Evolutionary conservation across 2,888 invertebrate species (phyloP).

Genomic region (Petrolisthes manimaculis): DNA sequence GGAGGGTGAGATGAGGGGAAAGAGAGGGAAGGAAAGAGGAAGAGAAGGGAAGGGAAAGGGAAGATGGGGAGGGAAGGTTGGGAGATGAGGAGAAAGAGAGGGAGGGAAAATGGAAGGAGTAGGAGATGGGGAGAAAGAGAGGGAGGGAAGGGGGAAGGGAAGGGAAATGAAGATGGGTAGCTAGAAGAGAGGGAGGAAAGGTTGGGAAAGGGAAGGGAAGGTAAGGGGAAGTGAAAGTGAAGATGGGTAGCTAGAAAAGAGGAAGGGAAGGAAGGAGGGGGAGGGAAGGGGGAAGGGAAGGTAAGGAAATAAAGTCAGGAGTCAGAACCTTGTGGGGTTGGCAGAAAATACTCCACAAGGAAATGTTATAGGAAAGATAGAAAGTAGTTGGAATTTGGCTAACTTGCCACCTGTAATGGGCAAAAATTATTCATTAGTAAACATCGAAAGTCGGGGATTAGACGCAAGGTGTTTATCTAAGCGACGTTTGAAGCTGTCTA

Average conservation of each 20-base stretch:
- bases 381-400: no score
- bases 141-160: not conserved
- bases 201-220: not conserved
- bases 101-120: not conserved
- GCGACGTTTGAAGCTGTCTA: no score
- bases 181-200: not conserved
- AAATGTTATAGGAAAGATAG: no score
- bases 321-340: not conserved
- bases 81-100: not conserved
- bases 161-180: not conserved
- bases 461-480: no score
- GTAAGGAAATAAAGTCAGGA: not conserved
- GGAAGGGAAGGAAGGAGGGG: not conserved
- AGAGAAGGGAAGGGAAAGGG: not conserved
- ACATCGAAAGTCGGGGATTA: no score
- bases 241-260: not conserved
- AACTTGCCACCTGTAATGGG: no score
- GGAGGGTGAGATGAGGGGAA: not conserved
- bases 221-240: not conserved
- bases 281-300: not conserved
- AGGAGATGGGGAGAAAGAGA: not conserved
- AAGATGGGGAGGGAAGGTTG: not conserved
- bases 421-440: no score
- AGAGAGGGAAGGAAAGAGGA: not conserved
- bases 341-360: no score